Evolutionary conservation across 2,888 invertebrate genomes (phyloP).

Genomic region (Melitaea athalia): DNA sequence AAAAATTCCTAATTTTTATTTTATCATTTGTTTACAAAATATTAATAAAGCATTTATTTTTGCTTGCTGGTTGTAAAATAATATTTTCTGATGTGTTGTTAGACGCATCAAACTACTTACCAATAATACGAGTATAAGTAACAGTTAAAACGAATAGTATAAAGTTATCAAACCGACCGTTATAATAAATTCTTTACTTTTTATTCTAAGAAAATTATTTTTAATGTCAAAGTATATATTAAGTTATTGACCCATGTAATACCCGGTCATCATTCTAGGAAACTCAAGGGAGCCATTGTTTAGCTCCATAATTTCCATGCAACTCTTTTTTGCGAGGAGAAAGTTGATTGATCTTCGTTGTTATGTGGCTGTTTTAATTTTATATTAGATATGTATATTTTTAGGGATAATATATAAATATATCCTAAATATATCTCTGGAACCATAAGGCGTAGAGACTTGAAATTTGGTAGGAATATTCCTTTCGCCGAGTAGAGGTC

Average conservation of each 20-base stretch:
- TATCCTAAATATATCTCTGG: no score
- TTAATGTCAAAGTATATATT: conserved; percentile 27
- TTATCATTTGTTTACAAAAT: no score
- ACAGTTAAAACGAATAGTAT: not conserved
- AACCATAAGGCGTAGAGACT: no score
- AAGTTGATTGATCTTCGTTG: conserved; percentile 29
- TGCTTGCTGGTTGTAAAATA: no score
- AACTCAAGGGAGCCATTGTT: conserved; percentile 22
- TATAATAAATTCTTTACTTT: not conserved
- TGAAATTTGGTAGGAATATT: no score
- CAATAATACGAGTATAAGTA: no score
- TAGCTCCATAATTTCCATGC: conserved; percentile 24
- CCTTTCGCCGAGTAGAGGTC: no score
- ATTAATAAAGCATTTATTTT: no score
- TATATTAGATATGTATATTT: not conserved
- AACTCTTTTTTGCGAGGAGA: conserved; percentile 29
- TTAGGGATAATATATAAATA: not conserved
- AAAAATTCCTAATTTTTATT: no score
- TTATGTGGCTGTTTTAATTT: conserved; percentile 9
- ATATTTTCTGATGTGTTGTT: no score
- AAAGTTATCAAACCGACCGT: not conserved
- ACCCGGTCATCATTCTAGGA: conserved; percentile 13
- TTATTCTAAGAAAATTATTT: conserved; percentile 12
- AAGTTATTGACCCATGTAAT: conserved; percentile 13
- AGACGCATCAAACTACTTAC: no score